Conservation (phyloP, 2,797 vertebrate genomes). For the Pteropus rufus region DNA sequence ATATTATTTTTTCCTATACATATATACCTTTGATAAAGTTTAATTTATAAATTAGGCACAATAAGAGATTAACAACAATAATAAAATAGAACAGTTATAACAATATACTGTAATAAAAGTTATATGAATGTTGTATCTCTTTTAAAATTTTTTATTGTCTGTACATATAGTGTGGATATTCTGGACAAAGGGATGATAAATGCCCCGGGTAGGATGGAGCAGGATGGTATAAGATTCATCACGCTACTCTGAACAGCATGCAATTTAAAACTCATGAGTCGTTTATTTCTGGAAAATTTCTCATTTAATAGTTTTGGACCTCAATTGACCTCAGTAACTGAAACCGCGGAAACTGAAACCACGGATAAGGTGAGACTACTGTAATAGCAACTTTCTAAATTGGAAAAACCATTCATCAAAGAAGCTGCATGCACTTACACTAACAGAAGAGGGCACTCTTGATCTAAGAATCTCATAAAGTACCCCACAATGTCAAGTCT, state of each 20-base stretch:
- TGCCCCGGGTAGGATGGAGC: not conserved
- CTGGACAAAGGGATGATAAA: not conserved
- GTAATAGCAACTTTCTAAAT: not conserved
- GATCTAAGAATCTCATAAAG: not conserved
- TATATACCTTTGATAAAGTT: not conserved
- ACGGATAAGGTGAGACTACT: not conserved
- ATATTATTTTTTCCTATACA: not conserved
- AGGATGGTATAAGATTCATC: not conserved
- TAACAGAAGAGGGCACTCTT: not conserved
- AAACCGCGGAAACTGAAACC: not conserved
- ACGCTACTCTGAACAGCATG: not conserved
- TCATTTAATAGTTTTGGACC: not conserved
- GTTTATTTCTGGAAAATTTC: not conserved
- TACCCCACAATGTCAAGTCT: not conserved
- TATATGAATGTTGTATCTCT: not conserved
- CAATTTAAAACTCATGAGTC: not conserved
- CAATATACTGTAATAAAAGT: not conserved
- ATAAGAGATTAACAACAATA: not conserved
- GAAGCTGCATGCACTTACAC: not conserved
- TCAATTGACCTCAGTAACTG: not conserved
- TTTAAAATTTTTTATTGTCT: not conserved
- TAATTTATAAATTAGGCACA: not conserved
- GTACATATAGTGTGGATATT: not conserved
- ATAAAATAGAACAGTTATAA: not conserved
- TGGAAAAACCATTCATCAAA: not conserved